A percentile compares a stretch with the other conserved stretches of the same genome.
These are phyloP conservation scores for Agrotis segetum DNA, from an alignment of 2,888 invertebrate species.

Conservation along the genomic window DNA sequence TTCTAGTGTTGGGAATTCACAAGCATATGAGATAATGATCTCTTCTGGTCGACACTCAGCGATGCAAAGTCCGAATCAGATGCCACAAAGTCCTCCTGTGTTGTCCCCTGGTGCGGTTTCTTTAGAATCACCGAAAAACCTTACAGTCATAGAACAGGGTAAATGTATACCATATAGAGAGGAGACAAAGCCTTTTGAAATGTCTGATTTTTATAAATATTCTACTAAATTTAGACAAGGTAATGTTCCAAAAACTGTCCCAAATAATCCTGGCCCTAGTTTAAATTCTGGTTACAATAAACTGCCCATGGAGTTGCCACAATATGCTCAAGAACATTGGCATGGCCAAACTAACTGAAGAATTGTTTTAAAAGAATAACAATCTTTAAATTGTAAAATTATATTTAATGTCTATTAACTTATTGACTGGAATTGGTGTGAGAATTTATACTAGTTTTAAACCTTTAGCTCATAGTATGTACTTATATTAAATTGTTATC, in stretches of 20 bases:
- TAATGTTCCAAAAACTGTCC: constrained; percentile 76
- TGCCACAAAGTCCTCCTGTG: constrained; percentile 82
- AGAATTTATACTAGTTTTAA: constrained; percentile 55
- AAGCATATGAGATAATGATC: constrained; percentile 86
- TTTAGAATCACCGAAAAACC: constrained; percentile 95
- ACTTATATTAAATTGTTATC: constrained; percentile 67
- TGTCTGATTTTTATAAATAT: constrained; percentile 99
- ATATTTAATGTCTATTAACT: constrained; percentile 48
- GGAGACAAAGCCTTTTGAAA: constrained; percentile 99
- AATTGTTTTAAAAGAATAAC: constrained; percentile 8
- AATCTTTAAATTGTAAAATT: constrained; percentile 48
- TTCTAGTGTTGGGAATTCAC: constrained; percentile 90
- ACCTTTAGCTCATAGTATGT: constrained; percentile 72
- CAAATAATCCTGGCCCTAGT: constrained; percentile 75
- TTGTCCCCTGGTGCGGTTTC: constrained; percentile 89
- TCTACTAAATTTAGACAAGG: constrained; percentile 97
- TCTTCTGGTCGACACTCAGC: constrained; percentile 86
- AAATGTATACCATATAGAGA: constrained; percentile 98
- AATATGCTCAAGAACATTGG: constrained; percentile 85
- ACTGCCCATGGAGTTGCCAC: constrained; percentile 85
- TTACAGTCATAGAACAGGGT: constrained; percentile 96
- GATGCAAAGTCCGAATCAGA: constrained; percentile 84
- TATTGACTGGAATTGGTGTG: constrained; percentile 60
- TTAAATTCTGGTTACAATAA: constrained; percentile 79
- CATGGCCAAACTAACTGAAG: constrained; percentile 79